Base-by-base conservation (phyloP, 2,888 invertebrate species). In the Aquatica leii region DNA sequence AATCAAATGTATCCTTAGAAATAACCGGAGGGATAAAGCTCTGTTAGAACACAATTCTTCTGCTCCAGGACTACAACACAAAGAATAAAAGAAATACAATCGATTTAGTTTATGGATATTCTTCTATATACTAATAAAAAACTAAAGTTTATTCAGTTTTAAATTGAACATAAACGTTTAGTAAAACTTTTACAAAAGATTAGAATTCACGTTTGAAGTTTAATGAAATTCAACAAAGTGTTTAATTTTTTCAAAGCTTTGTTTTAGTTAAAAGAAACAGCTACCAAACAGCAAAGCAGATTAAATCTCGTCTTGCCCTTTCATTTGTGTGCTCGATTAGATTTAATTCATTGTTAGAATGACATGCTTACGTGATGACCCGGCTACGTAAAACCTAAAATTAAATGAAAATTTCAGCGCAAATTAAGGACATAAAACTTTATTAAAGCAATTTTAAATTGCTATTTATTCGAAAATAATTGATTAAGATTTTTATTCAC, bases 1-100 rank as follows among this genome's bases (percentile, higher is more conserved):
- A 66, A 66, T 66, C 60, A 63, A 66, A 56, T 56, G 52, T 60
- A 64, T 53, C 62, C 62, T 53, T 62, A 62, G 58, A 62, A 62
- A 58, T 58, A 62, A 58, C 52, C 54, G 51, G 15, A 52, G 62
- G 57, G 57, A 62, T 43, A 48, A 50, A 50, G 40, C 40, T 40
- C 41, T 41, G 31, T 49, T 50, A 24, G 50, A 55, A 17, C 24
- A 35, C 50, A 55, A 51, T 50, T 48, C 59, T 53, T 59, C 17
- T 53, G 4, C 41, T 49, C 14, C 34, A 34, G 31, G 34, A 20
- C 43, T 15, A 12, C 6, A 14, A 43, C 12, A 17, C 17, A 43
- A 15, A 6, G 24, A 24, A 24, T 24, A 6, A 43, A 43, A 43
- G 43, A n/a, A 17, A 43, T 17, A 17, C 17, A 43, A 8, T 37